Evolutionary conservation across 2,888 invertebrate genomes (phyloP).

Genomic region (Tachina grossa): DNA sequence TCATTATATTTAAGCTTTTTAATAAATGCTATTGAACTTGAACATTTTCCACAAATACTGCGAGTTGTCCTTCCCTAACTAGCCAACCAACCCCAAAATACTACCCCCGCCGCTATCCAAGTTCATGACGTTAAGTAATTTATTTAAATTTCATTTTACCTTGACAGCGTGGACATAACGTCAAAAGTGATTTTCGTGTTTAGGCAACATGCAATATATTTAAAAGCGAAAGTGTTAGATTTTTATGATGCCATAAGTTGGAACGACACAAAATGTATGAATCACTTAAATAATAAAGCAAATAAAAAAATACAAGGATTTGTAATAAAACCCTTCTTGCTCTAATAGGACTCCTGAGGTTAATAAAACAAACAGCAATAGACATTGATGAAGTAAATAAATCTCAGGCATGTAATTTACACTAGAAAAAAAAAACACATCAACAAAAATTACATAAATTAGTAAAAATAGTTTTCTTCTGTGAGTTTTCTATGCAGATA

Average conservation of each 20-base stretch:
- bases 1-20: no score
- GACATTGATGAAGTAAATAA: not conserved
- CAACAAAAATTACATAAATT: constrained; percentile 34
- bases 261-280: constrained; percentile 59
- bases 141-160: constrained; percentile 48
- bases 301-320: not conserved
- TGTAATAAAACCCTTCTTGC: not conserved
- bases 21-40: no score
- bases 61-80: constrained; percentile 11
- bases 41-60: no score
- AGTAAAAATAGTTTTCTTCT: not conserved
- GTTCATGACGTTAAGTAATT: constrained; percentile 39
- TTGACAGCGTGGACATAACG: constrained; percentile 64
- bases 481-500: not conserved
- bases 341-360: constrained; percentile 50
- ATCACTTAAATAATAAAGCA: constrained; percentile 40
- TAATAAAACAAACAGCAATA: constrained; percentile 48
- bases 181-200: constrained; percentile 67
- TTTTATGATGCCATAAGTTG: constrained; percentile 63
- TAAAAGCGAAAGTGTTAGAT: constrained; percentile 64
- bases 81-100: no score
- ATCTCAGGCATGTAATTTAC: constrained; percentile 12
- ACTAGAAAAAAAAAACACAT: not conserved
- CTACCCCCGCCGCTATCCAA: not conserved
- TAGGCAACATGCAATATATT: constrained; percentile 64